phyloP scores from a whole-genome alignment of 2,888 invertebrate genomes.

The Hydraecia micacea region DNA sequence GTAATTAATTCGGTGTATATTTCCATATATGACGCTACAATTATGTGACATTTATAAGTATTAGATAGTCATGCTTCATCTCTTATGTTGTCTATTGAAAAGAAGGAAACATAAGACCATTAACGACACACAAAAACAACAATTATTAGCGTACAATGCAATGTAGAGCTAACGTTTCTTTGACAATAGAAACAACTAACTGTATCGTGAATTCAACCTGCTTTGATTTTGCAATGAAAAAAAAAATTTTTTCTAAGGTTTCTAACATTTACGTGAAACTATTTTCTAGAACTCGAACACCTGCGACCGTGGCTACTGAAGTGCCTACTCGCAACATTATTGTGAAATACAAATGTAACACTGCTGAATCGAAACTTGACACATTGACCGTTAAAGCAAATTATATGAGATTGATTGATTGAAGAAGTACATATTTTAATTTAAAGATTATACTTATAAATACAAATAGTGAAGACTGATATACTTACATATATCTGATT shows the following conservation, averaged over 20 bases:
- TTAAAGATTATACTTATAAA: neutral
- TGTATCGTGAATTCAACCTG: neutral
- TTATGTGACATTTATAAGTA: neutral
- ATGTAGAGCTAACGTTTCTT: neutral
- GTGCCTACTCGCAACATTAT: neutral
- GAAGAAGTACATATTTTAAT: neutral
- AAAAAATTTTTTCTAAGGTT: neutral
- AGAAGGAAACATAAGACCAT: neutral
- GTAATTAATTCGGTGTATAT: neutral
- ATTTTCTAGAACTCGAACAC: constrained; percentile 7
- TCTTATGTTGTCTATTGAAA: neutral
- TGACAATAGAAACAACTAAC: constrained; percentile 7
- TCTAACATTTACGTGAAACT: constrained; percentile 19
- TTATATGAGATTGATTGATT: neutral
- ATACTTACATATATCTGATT: too few species aligned
- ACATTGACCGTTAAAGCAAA: neutral
- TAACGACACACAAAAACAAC: neutral
- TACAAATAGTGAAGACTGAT: neutral
- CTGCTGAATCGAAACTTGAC: neutral
- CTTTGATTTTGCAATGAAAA: constrained; percentile 3
- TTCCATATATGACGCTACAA: constrained; percentile 1
- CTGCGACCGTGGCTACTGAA: neutral
- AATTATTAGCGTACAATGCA: neutral
- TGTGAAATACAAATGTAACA: constrained; percentile 5
- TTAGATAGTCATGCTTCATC: neutral